Evolutionary conservation across 2,888 invertebrate genomes (phyloP).

Genomic region (Choristoneura rosaceana): DNA sequence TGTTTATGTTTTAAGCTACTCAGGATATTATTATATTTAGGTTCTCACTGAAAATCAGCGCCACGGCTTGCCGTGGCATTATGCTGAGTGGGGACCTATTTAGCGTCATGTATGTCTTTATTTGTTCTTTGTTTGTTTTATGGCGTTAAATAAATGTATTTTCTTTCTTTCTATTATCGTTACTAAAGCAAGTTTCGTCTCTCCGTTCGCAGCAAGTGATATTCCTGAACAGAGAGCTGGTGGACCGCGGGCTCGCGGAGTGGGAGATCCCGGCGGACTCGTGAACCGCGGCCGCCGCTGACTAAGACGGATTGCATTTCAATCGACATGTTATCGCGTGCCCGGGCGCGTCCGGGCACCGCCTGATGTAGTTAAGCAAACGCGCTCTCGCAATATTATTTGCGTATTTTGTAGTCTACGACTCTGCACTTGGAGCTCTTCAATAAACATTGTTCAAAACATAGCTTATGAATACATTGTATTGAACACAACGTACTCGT

Average conservation of each 20-base stretch:
- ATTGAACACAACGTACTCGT: constrained; percentile 32
- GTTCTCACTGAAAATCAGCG: too few species aligned
- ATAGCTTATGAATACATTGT: constrained; percentile 42
- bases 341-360: constrained; percentile 44
- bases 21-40: too few species aligned
- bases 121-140: too few species aligned
- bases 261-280: constrained; percentile 86
- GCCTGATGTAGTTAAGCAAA: constrained; percentile 45
- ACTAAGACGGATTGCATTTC: constrained; percentile 75
- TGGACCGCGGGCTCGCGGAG: constrained; percentile 92
- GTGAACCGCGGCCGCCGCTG: constrained; percentile 66
- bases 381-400: constrained; percentile 53
- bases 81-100: too few species aligned
- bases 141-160: too few species aligned
- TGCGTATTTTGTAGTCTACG: constrained; percentile 58
- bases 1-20: too few species aligned
- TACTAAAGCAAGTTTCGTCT: constrained; percentile 1
- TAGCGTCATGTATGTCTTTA: too few species aligned
- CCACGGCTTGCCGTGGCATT: too few species aligned
- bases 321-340: constrained; percentile 65
- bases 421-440: constrained; percentile 67
- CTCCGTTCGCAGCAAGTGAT: constrained; percentile 88
- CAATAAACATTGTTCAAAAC: constrained; percentile 62
- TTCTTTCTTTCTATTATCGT: too few species aligned
- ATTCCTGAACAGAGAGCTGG: constrained; percentile 94